Evolutionary conservation across 2,888 invertebrate species (phyloP), one percentile per base, ranked within the genome.

Genomic region (Pseudococcus jackbeardsleyi): DNA sequence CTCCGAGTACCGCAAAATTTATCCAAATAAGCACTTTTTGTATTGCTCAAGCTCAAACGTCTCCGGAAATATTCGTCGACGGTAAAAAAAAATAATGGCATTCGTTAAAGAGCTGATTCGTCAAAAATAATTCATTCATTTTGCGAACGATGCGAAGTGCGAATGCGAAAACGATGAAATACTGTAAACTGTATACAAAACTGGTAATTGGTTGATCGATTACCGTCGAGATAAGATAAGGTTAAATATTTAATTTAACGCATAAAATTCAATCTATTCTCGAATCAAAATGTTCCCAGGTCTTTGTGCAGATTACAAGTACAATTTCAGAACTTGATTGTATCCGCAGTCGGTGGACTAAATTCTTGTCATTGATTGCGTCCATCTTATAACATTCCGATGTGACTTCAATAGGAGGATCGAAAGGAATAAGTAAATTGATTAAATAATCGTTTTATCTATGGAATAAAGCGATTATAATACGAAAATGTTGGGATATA

Each of bases 131-230:
- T 33, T 33, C 33, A n/a, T 33, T 64, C 8, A 15, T 72, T 72
- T 59, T 19, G 59, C 59, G 12, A 72, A 72, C 68, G 68, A 72
- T 26, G 26, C 26, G 33, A 26, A 72, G 26, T 26, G 26, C 26
- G 33, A 26, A 72, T 26, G 15, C 68, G 33, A 26, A 22, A 33
- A 2, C 68, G 68, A 12, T 33, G 68, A 64, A 22, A 64, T 19
- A 26, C 26, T 72, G 22, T 26, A 15, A 22, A 79, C 9, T 33
- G 26, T 33, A 33, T 33, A 79, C 79, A 42, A 79, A 72, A n/a
- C 59, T 79, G 12, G 42, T 79, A 79, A 79, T 72, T 79, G 79
- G 42, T 26, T 22, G 42, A 79, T 79, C 79, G 79, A 79, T 79
- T 79, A 79, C 11, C 4, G 33, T 42, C 26, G 11, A 79, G 79